Conservation (phyloP, 2,113 vertebrate species). For the Dromas ardeola region DNA sequence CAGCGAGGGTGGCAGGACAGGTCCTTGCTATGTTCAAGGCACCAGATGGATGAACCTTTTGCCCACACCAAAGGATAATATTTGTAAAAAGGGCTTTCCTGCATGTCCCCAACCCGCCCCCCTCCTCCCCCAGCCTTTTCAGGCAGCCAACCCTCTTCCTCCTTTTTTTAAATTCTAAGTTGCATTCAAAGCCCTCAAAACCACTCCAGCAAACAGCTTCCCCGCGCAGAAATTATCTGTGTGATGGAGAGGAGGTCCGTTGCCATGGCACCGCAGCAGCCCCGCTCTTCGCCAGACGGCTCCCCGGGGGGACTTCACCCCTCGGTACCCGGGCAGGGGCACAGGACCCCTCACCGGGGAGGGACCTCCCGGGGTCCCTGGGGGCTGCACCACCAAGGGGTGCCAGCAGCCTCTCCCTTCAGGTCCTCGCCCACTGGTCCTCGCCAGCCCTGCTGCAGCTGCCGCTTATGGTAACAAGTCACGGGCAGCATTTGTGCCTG, state of each 20-base stretch:
- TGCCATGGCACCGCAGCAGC: slow-evolving; percentile 8
- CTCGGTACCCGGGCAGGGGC: neutral
- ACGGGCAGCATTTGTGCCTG: neutral
- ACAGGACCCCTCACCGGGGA: neutral
- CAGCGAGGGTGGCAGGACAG: rapidly evolving
- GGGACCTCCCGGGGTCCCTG: neutral
- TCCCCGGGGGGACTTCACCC: neutral
- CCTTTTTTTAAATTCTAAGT: neutral
- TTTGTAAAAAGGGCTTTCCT: neutral
- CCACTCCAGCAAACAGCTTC: neutral
- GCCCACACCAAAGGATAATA: neutral
- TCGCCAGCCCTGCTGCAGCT: neutral
- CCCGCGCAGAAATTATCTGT: neutral
- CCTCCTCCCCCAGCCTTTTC: neutral
- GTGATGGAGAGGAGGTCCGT: neutral
- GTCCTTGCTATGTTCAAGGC: neutral
- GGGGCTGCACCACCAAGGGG: neutral
- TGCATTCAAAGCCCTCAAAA: neutral
- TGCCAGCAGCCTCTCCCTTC: neutral
- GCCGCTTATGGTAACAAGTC: rapidly evolving
- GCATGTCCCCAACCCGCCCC: neutral
- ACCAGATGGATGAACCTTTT: neutral
- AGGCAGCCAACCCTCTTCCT: neutral
- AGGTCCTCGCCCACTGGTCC: neutral
- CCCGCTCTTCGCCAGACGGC: rapidly evolving